These are phyloP conservation scores for Cinclus cinclus DNA, from an alignment of 2,113 vertebrate genomes.

Conservation along the genomic window DNA sequence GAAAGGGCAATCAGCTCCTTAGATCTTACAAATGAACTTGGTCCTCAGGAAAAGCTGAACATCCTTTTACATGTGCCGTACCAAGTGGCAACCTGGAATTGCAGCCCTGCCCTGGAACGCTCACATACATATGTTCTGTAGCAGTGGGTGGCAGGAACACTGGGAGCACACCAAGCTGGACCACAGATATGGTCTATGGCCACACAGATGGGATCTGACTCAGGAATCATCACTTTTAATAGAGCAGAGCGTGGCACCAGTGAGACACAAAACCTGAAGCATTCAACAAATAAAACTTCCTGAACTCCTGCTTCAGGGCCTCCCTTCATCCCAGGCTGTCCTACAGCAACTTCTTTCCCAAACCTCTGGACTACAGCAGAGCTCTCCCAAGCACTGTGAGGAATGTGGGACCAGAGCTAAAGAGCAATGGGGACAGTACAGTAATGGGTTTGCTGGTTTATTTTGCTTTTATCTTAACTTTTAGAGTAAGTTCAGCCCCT, in stretches of 20 bases:
- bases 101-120: background rate
- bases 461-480: conserved; percentile 13
- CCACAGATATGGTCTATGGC: background rate
- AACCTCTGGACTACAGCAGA: background rate
- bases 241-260: background rate
- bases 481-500: background rate
- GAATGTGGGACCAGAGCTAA: background rate
- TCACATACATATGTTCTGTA: rapidly evolving
- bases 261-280: background rate
- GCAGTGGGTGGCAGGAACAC: background rate
- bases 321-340: background rate
- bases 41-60: background rate
- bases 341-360: background rate
- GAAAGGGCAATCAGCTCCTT: background rate
- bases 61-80: background rate
- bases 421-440: background rate
- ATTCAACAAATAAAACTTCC: background rate
- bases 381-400: background rate
- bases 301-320: background rate
- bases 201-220: background rate
- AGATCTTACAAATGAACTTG: background rate
- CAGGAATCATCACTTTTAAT: background rate
- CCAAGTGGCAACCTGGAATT: background rate
- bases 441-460: background rate
- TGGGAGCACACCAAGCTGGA: background rate